These are phyloP conservation scores for Tinea semifulvella DNA, from an alignment of 2,888 invertebrate species.

Conservation along the genomic window DNA sequence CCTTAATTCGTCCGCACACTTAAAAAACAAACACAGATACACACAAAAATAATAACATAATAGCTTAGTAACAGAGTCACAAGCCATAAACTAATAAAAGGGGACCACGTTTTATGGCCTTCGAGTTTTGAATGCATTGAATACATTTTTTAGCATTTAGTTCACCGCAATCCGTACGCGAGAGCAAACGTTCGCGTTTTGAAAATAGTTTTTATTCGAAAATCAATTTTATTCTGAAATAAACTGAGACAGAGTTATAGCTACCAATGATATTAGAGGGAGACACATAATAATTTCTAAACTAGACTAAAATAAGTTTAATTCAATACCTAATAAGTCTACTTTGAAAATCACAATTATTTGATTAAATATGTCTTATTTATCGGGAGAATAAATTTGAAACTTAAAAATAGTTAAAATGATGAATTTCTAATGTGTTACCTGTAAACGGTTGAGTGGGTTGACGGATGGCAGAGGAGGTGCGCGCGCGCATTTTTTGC, in stretches of 20 bases:
- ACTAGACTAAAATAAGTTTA: no score
- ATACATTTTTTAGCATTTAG: slow-evolving; percentile 54
- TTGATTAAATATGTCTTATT: no score
- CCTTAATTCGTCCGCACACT: slow-evolving; percentile 56
- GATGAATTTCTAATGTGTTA: slow-evolving; percentile 14
- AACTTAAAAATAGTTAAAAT: no score
- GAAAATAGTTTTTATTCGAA: background rate
- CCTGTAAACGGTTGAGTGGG: slow-evolving; percentile 26
- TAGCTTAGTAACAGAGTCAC: slow-evolving; percentile 54
- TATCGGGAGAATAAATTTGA: no score
- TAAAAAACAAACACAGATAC: slow-evolving; percentile 58
- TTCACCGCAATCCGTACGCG: slow-evolving; percentile 35
- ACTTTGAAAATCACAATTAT: no score
- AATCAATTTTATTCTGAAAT: no score
- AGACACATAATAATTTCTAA: no score
- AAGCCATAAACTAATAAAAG: slow-evolving; percentile 65
- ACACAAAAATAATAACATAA: slow-evolving; percentile 59
- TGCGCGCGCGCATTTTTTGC: slow-evolving; percentile 53
- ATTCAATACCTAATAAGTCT: no score
- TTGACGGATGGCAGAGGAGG: slow-evolving; percentile 46
- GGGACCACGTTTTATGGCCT: slow-evolving; percentile 64
- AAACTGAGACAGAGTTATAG: no score
- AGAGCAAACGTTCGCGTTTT: slow-evolving; percentile 35
- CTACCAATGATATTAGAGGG: no score
- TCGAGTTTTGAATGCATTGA: slow-evolving; percentile 57